Evolutionary conservation across 2,797 vertebrate species (phyloP).

Genomic region (Cossypha dichroa): DNA sequence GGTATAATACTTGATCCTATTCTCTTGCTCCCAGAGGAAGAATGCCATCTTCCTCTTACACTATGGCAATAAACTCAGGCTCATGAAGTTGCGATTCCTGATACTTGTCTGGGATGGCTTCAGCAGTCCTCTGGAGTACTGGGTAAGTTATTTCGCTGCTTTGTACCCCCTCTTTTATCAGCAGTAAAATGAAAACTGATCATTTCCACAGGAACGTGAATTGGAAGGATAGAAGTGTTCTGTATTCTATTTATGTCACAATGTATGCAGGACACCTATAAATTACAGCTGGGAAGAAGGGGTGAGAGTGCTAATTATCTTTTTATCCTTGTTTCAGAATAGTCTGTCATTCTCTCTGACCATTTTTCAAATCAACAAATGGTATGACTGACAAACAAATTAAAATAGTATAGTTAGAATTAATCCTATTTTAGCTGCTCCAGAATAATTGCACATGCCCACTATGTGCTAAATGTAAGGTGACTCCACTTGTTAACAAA

Average conservation of each 20-base stretch:
- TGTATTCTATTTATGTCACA: neutral
- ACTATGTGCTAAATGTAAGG: neutral
- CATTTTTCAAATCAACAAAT: neutral
- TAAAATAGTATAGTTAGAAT: neutral
- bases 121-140: neutral
- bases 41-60: neutral
- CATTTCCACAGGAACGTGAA: neutral
- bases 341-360: neutral
- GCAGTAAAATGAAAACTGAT: neutral
- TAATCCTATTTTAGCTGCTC: neutral
- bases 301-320: neutral
- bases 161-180: neutral
- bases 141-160: neutral
- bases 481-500: neutral
- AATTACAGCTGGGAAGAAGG: neutral
- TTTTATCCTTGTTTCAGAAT: neutral
- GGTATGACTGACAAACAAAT: neutral
- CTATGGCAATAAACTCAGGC: neutral
- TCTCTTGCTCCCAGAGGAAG: neutral
- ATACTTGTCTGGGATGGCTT: neutral
- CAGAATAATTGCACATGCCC: neutral
- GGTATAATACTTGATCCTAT: neutral
- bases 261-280: neutral
- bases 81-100: neutral
- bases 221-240: neutral